Evolutionary conservation across 1,140 invertebrate genomes (phyloP).

Genomic region (Temnothorax nylanderi): DNA sequence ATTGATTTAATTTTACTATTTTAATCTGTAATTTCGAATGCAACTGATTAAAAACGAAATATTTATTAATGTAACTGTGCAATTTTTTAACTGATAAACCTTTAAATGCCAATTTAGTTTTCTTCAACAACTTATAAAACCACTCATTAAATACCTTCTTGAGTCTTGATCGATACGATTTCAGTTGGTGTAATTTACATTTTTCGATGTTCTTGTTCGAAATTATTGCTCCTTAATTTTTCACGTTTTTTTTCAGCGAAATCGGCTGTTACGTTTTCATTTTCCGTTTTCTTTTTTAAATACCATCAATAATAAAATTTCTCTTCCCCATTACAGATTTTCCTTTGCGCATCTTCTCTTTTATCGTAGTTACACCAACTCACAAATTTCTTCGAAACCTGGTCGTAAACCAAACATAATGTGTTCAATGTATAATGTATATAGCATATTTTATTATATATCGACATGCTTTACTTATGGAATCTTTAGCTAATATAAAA

Average conservation of each 20-base stretch:
- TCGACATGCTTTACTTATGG: neutral
- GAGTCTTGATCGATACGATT: neutral
- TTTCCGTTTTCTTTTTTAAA: neutral
- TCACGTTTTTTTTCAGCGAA: neutral
- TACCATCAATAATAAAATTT: neutral
- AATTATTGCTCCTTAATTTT: neutral
- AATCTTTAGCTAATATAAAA: neutral
- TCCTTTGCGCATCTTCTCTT: neutral
- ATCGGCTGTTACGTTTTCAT: neutral
- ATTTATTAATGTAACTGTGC: neutral
- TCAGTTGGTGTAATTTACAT: neutral
- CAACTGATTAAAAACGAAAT: neutral
- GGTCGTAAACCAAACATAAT: neutral
- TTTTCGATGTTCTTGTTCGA: neutral
- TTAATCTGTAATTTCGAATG: neutral
- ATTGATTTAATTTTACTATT: neutral
- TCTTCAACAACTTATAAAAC: neutral
- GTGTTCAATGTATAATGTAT: neutral
- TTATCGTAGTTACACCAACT: neutral
- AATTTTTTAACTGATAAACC: neutral
- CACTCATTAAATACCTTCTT: neutral
- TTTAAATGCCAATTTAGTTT: neutral
- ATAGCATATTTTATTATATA: neutral
- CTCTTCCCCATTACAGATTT: neutral
- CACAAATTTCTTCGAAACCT: conserved; percentile 35